Conservation (phyloP, 2,113 vertebrate genomes). For the Hylia prasina region DNA sequence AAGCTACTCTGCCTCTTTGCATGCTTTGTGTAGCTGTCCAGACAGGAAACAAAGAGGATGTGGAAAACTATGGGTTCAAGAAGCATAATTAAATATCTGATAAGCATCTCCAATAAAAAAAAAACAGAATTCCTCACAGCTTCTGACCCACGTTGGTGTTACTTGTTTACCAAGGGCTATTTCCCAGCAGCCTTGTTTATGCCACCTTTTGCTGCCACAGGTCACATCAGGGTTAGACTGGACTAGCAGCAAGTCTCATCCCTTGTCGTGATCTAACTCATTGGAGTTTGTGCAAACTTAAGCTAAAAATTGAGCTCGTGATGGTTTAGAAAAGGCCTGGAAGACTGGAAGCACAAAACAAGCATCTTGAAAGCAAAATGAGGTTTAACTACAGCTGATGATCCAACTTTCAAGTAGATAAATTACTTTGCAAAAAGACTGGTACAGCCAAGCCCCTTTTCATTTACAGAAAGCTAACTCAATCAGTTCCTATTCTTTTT, state of each 20-base stretch:
- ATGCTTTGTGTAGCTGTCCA: neutral
- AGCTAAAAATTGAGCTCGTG: neutral
- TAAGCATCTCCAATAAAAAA: neutral
- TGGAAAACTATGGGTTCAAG: neutral
- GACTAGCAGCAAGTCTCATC: neutral
- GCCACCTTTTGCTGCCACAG: neutral
- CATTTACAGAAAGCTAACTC: constrained; percentile 54
- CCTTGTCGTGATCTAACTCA: neutral
- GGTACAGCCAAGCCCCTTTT: constrained; percentile 23
- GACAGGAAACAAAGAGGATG: neutral
- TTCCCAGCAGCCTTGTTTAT: neutral
- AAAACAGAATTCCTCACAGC: neutral
- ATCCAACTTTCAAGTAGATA: constrained; percentile 35
- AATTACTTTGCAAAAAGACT: constrained; percentile 38
- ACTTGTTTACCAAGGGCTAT: neutral
- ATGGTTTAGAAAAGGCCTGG: neutral
- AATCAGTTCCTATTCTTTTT: constrained; percentile 59
- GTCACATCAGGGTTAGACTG: fast-evolving
- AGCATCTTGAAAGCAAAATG: constrained; percentile 34
- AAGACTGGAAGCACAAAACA: neutral
- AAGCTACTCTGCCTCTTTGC: neutral
- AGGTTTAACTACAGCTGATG: constrained; percentile 34
- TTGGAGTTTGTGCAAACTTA: neutral
- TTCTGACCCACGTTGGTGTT: neutral
- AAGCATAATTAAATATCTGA: neutral